Base-by-base conservation (phyloP, 2,113 vertebrate species). In the Psophia crepitans region DNA sequence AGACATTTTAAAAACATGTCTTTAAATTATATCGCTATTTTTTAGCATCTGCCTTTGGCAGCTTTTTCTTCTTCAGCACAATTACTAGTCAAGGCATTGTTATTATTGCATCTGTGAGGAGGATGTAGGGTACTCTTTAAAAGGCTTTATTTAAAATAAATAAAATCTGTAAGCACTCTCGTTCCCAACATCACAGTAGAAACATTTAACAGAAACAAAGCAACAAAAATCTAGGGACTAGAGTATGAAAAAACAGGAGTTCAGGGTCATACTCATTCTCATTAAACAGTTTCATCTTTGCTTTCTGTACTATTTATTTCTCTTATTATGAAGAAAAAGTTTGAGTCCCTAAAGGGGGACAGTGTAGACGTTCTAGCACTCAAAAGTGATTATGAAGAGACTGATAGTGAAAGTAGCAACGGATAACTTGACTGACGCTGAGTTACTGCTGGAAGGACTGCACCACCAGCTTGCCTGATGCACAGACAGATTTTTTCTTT, bases 121-220 rank as follows among this genome's bases (percentile, higher is more conserved):
- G 32, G 54, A 79, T 89, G 41, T 49, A 77, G 68, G 39, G 83
- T 51, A 49, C 37, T 66, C 74, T 96, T 96, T 91, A 74, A 84
- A 96, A 85, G 32, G 32, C 37, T 90, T 93, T 90, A 81, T 96
- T 91, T 49, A 89, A 97, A 97, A 96, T 71, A 88, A 95, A 95
- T 49, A 87, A 95, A 97, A 89, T 82, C 63, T 73, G 19, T 90
- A 64, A 89, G 76, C 49, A 89, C 69, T 91, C 71, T 94, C 78
- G 56, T 90, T 97, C 56, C 70, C 89, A 90, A 70, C 26, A 93
- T 82, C 68, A 39, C 41, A 74, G 20, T 75, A 53, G 30, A 96
- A 93, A 58, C 43, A 89, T 73, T 74, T 89, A 91, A 64, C 23
- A 85, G 87, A 70, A 96, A 95, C 76, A 94, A 96, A 89, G 33